These are phyloP conservation scores for Miltochrista miniata DNA, from an alignment of 2,888 invertebrate genomes.

Conservation along the genomic window DNA sequence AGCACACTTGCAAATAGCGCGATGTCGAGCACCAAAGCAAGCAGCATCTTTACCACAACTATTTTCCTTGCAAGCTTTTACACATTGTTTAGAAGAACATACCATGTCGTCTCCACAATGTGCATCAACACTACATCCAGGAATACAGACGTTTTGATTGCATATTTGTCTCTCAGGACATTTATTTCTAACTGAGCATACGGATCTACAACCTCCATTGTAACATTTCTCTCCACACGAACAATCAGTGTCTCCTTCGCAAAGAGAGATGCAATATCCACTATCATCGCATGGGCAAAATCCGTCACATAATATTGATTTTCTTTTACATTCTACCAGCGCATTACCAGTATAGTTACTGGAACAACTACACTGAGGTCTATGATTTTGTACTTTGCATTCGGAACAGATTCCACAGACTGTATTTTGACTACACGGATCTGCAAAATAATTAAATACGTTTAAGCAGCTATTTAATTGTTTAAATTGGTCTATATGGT, in stretches of 20 bases:
- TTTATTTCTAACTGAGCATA: slow-evolving; percentile 87
- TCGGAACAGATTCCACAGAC: slow-evolving; percentile 93
- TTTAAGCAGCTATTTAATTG: background rate
- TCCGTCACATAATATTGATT: slow-evolving; percentile 88
- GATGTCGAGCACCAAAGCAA: slow-evolving; percentile 91
- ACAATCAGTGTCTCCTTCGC: slow-evolving; percentile 87
- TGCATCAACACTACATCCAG: slow-evolving; percentile 90
- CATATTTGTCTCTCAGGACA: slow-evolving; percentile 92
- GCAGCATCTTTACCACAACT: slow-evolving; percentile 92
- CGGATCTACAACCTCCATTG: slow-evolving; percentile 88
- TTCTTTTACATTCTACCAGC: slow-evolving; percentile 89
- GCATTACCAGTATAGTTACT: slow-evolving; percentile 92
- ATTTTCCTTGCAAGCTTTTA: slow-evolving; percentile 86
- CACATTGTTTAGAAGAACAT: slow-evolving; percentile 87
- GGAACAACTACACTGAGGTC: slow-evolving; percentile 93
- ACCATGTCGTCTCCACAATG: slow-evolving; percentile 91
- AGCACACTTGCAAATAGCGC: slow-evolving; percentile 93
- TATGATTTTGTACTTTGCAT: slow-evolving; percentile 92
- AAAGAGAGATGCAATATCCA: slow-evolving; percentile 90
- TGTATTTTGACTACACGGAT: slow-evolving; percentile 89
- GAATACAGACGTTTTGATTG: slow-evolving; percentile 87
- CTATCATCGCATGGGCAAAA: slow-evolving; percentile 91
- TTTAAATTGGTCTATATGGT: too few relatives aligned
- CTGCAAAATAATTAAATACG: slow-evolving; percentile 54
- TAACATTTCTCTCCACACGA: slow-evolving; percentile 92